Conservation (phyloP, 2,888 invertebrate genomes). For the Taenaris catops region DNA sequence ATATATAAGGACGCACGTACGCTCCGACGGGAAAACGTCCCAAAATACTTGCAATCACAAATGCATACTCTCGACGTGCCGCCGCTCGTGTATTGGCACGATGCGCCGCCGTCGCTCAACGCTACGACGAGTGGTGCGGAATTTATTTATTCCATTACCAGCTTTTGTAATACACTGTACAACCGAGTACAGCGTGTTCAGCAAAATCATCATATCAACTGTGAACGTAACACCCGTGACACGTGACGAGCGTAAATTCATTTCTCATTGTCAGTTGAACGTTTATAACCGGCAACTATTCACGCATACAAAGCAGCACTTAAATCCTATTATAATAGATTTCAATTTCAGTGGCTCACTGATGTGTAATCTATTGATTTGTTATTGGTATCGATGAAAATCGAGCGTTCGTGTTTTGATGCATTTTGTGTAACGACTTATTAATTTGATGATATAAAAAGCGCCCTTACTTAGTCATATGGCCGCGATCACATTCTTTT, state of each 20-base stretch:
- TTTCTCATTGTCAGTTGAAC: slow-evolving; percentile 8
- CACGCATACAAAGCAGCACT: slow-evolving; percentile 9
- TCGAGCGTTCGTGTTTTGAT: neutral
- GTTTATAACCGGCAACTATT: slow-evolving; percentile 6
- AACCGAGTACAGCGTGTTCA: neutral
- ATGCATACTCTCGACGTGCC: too few species aligned
- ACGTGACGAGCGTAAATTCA: slow-evolving; percentile 8
- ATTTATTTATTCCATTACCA: too few species aligned
- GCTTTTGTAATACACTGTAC: slow-evolving; percentile 18
- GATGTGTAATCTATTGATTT: slow-evolving; percentile 12
- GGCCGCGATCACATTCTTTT: too few species aligned
- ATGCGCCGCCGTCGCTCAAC: too few species aligned
- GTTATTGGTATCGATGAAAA: slow-evolving; percentile 2
- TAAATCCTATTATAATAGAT: slow-evolving; percentile 8
- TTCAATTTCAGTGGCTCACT: slow-evolving; percentile 9
- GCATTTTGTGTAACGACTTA: too few species aligned
- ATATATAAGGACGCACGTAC: too few species aligned
- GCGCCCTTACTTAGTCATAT: too few species aligned
- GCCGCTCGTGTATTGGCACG: too few species aligned
- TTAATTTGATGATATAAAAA: too few species aligned
- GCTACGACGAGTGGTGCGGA: too few species aligned
- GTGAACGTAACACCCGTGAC: slow-evolving; percentile 6
- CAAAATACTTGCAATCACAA: too few species aligned
- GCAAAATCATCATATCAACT: neutral
- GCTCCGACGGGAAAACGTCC: too few species aligned